Conservation (phyloP, 64 coral and sea anemone genomes). For the Actinia equina region DNA sequence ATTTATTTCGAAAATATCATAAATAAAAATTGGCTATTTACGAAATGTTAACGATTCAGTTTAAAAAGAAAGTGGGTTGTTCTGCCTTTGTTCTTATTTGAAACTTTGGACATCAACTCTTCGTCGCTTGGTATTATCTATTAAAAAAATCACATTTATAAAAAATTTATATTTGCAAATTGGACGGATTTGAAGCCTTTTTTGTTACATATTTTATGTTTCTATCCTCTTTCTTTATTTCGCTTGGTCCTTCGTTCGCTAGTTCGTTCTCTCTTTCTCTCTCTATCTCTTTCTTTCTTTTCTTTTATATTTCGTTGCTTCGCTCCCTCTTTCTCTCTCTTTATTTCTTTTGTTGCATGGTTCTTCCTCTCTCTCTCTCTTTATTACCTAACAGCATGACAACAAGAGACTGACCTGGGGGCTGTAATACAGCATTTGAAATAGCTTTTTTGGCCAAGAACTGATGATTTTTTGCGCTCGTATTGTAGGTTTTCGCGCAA, state of each 20-base stretch:
- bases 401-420: not conserved
- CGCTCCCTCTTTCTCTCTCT: too few relatives aligned
- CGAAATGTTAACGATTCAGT: not conserved
- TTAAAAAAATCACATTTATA: not conserved
- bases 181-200: not conserved
- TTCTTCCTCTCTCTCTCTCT: too few relatives aligned
- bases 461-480: not conserved
- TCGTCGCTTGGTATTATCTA: constrained; percentile 35
- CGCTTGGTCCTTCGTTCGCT: too few relatives aligned
- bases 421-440: not conserved
- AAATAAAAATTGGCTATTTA: not conserved
- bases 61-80: not conserved
- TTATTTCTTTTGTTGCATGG: too few relatives aligned
- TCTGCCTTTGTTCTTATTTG: not conserved
- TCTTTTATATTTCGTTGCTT: too few relatives aligned
- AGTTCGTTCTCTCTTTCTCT: too few relatives aligned
- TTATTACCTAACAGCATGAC: not conserved
- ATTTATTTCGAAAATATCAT: too few relatives aligned
- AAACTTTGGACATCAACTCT: constrained; percentile 16
- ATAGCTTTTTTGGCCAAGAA: not conserved
- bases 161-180: too few relatives aligned
- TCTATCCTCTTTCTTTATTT: too few relatives aligned
- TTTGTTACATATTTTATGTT: not conserved
- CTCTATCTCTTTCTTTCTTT: too few relatives aligned
- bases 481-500: not conserved